Evolutionary conservation across 2,113 vertebrate genomes (phyloP).

Genomic region (Potamarius usumacintae): DNA sequence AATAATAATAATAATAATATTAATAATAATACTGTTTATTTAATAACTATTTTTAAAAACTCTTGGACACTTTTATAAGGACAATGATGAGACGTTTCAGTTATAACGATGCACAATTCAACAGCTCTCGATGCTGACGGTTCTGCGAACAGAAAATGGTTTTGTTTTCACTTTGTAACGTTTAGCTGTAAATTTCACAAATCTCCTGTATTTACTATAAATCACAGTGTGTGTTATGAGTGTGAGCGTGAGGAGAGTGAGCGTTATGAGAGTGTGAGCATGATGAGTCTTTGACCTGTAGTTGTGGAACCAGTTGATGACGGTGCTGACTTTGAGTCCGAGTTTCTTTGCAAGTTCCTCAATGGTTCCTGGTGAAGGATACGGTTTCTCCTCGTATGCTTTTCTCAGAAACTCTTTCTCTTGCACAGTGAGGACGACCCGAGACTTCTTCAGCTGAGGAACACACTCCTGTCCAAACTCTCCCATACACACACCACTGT

Average conservation of each 20-base stretch:
- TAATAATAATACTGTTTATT: too few relatives aligned
- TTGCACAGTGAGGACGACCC: constrained; percentile 82
- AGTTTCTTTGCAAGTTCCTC: constrained; percentile 98
- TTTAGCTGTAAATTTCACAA: too few relatives aligned
- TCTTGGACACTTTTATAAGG: too few relatives aligned
- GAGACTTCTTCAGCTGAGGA: constrained; percentile 85
- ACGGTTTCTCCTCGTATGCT: constrained; percentile 96
- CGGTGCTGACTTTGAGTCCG: constrained; percentile 97
- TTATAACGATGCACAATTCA: too few relatives aligned
- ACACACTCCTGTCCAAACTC: constrained; percentile 83
- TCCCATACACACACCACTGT: constrained; percentile 69
- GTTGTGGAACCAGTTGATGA: constrained; percentile 99
- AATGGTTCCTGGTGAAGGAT: constrained; percentile 95
- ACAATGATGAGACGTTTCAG: too few relatives aligned
- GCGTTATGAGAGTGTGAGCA: neutral
- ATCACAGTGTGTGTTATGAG: neutral
- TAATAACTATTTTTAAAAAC: too few relatives aligned
- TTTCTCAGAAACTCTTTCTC: constrained; percentile 86
- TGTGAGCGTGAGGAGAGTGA: neutral
- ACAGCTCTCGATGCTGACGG: too few relatives aligned
- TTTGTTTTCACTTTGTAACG: too few relatives aligned
- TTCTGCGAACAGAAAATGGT: too few relatives aligned
- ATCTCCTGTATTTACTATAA: too few relatives aligned
- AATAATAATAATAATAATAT: too few relatives aligned
- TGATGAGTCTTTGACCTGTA: constrained; percentile 81